Base-by-base conservation (phyloP, 2,113 vertebrate genomes). In the Misgurnus mizolepis region DNA sequence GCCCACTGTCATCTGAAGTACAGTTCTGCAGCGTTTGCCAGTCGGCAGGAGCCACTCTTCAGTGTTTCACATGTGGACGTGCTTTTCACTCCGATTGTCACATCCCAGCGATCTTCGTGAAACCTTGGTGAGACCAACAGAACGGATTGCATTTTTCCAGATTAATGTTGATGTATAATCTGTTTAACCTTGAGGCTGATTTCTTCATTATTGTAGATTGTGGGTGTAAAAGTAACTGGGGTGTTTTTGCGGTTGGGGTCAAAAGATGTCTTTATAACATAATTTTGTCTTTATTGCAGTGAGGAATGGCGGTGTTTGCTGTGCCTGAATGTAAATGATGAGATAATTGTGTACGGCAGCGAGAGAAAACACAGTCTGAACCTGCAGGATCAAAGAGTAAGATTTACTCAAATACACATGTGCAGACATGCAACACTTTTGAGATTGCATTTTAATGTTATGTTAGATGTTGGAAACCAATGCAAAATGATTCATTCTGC, bases 61-160 rank as follows among this genome's bases (percentile, higher is more conserved):
- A 75, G 15, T 89, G 88, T 82, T 67, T 3, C n/a, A n/a, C 64
- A 41, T 89, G 88, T 85, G 79, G 66, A 39, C 75, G 81, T 75
- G 78, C 77, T 73, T 88, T 88, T 62, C 88, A 89, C 77, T 39
- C 47, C 5, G 47, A 79, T 67, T 89, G 88, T 79, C 88, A 89
- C n/a, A 80, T 89, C 9, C 88, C 88, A 10, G 77, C 86, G 43
- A 79, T 87, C 49, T 27, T 66, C 70, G 69, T 65, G 6, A 27
- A 41, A 18, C 5, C 53, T 47, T 41, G 76, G 88, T 89, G 71
- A 73, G 78, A 40, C 18, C 5, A 9, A 17, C 8, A 43, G 8
- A 55, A 34, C 50, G 5, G 5, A 4, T 58, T 56, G 8, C 5
- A 3, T 7, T 45, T 45, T 7, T 45, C 8, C 43, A 45, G 8